Base-by-base conservation (phyloP, 2,888 invertebrate genomes). In the Alentia gelatinosa region DNA sequence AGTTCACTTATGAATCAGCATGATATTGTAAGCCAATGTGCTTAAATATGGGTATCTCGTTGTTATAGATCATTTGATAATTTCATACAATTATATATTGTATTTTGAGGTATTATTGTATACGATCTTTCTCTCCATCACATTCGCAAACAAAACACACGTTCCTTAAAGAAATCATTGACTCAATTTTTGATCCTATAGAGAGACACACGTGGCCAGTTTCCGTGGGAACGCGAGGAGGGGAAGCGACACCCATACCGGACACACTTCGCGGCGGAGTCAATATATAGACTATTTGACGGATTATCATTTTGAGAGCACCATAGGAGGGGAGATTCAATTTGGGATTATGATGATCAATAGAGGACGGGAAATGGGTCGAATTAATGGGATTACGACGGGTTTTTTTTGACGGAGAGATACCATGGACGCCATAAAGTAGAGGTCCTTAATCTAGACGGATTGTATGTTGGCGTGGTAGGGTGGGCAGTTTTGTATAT, bases 281-380 rank as follows among this genome's bases (percentile, higher is more conserved):
- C 68, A 30, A 68, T 68, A 68, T 68, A 68, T 68, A 68, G 68
- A 68, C 68, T 30, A 26, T 68, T 68, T 68, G 68, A 68, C 30
- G 68, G 68, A 68, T 68, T 68, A 30, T 68, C 30, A 30, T 30
- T 68, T 12, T 68, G 68, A 68, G 68, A 30, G 33, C 30, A 68
- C 30, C 12, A 30, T 68, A 68, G 68, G 12, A 30, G 68, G 3
- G 68, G 68, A 68, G 68, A 68, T 68, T 68, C 68, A 68, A 68
- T 68, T 68, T 68, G 30, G 68, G 68, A 68, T 68, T 68, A 68
- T 68, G 68, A 26, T 26, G 68, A 68, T 68, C 68, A 68, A 68
- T 68, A 68, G 68, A 68, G 68, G 30, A 9, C 30, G 68, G 68
- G n/a, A 68, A 68, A 68, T 68, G 30, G 68, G 68, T 68, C 68